These are phyloP conservation scores for Drosophila villosipedis DNA, from an alignment of 2,888 invertebrate genomes.

Conservation along the genomic window DNA sequence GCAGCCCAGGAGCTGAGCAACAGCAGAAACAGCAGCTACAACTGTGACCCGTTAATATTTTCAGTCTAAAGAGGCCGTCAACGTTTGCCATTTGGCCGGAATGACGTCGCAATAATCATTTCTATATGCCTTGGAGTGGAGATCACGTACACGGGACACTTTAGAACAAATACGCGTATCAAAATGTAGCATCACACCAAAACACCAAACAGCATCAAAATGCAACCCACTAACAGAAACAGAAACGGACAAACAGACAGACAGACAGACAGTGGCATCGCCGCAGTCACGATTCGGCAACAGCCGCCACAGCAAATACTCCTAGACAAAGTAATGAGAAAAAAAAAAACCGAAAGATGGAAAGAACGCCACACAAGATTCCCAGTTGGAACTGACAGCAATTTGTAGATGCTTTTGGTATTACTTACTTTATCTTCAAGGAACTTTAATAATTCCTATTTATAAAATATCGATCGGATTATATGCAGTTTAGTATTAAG, in stretches of 20 bases:
- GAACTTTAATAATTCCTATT: not conserved
- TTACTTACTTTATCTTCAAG: not conserved
- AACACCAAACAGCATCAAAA: conserved; percentile 43
- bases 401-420: not conserved
- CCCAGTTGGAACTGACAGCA: conserved; percentile 27
- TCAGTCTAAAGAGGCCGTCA: conserved; percentile 23
- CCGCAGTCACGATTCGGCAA: conserved; percentile 58
- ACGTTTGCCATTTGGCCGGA: conserved; percentile 61
- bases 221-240: conserved; percentile 38
- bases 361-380: not conserved
- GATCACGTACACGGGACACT: conserved; percentile 75
- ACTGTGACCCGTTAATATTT: conserved; percentile 58
- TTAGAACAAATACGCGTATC: conserved; percentile 71
- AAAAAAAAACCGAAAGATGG: conserved; percentile 8
- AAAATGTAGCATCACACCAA: conserved; percentile 74
- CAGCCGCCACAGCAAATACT: conserved; percentile 59
- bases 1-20: conserved; percentile 35
- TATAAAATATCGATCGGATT: not conserved
- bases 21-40: conserved; percentile 32
- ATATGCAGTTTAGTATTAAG: not conserved
- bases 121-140: conserved; percentile 58
- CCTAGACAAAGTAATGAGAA: conserved; percentile 66
- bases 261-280: conserved; percentile 1
- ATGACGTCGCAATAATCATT: conserved; percentile 77
- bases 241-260: not conserved